Evolutionary conservation across 2,797 vertebrate genomes (phyloP).

Genomic region (Chloroceryle inda): DNA sequence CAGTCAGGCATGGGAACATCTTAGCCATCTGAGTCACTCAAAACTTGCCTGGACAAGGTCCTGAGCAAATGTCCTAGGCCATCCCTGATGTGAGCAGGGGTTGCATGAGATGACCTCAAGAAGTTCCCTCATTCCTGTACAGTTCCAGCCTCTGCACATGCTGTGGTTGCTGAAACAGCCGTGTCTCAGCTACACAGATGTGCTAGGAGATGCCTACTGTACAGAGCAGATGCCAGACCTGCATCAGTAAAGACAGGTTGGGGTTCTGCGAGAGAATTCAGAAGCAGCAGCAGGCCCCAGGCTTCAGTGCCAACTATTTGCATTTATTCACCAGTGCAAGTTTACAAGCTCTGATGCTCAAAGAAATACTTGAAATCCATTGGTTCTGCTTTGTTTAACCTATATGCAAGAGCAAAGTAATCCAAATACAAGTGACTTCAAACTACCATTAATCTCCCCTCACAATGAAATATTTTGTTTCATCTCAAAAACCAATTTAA

Average conservation of each 20-base stretch:
- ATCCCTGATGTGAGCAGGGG: not conserved
- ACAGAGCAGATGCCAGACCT: not conserved
- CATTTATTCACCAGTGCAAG: not conserved
- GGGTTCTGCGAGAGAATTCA: not conserved
- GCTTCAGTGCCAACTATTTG: not conserved
- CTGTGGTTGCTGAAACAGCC: not conserved
- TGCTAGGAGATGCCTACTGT: rapidly evolving
- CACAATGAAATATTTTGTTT: not conserved
- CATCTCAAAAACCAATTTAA: not conserved
- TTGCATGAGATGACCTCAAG: not conserved
- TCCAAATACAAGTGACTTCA: not conserved
- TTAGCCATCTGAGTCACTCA: too few relatives aligned
- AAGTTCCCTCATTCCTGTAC: not conserved
- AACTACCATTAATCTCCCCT: not conserved
- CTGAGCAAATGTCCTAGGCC: not conserved
- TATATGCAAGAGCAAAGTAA: not conserved
- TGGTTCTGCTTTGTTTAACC: not conserved
- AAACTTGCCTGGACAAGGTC: not conserved
- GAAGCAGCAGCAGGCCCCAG: not conserved
- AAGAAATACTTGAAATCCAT: not conserved
- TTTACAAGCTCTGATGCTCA: not conserved
- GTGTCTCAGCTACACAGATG: not conserved
- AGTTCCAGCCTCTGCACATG: not conserved
- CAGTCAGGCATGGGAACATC: too few relatives aligned
- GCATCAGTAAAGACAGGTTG: not conserved